Evolutionary conservation across 2,113 vertebrate species (phyloP).

Genomic region (Percina caprodes): DNA sequence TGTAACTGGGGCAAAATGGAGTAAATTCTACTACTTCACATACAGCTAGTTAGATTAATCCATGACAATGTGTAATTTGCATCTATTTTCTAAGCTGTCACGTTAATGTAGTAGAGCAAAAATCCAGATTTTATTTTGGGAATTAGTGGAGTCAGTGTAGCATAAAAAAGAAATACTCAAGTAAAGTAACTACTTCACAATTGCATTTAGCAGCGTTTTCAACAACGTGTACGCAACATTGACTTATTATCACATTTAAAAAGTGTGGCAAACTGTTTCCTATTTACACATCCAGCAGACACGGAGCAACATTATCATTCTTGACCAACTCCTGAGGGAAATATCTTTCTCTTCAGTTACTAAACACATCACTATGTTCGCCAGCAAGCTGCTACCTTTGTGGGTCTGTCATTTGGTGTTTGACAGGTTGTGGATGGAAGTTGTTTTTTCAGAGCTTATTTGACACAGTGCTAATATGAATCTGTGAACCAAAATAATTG

Average conservation of each 20-base stretch:
- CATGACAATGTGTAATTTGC: not conserved
- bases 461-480: too few species aligned
- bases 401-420: not conserved
- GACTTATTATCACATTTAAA: not conserved
- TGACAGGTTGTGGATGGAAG: not conserved
- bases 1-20: not conserved
- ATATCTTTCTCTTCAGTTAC: not conserved
- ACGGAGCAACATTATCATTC: too few species aligned
- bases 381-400: not conserved
- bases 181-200: not conserved
- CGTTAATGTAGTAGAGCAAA: not conserved
- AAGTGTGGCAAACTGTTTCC: not conserved
- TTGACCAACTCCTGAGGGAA: slow-evolving; percentile 3
- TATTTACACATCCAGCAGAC: not conserved
- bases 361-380: not conserved
- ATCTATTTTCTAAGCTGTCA: not conserved
- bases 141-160: not conserved
- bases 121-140: not conserved
- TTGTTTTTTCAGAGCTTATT: too few species aligned
- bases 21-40: not conserved
- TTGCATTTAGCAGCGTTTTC: not conserved
- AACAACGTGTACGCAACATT: not conserved
- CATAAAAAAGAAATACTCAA: not conserved
- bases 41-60: not conserved
- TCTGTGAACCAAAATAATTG: too few species aligned